These are phyloP conservation scores for Phthorimaea operculella DNA, from an alignment of 1,140 invertebrate genomes.

Conservation along the genomic window DNA sequence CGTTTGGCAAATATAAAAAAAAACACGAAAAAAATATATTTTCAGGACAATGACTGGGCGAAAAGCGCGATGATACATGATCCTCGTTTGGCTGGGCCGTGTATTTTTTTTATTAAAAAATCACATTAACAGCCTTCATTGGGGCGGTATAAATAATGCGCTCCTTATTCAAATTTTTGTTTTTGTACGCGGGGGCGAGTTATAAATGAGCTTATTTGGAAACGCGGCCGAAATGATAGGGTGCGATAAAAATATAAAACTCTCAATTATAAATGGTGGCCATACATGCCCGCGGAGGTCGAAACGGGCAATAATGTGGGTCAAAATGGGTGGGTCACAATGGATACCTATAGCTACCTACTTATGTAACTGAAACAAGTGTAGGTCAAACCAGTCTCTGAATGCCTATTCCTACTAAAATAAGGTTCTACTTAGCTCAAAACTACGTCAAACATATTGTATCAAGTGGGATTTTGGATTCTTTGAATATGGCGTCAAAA, in stretches of 20 bases:
- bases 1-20: conserved; percentile 44
- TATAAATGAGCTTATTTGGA: conserved; percentile 68
- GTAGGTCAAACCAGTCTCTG: no score
- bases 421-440: no score
- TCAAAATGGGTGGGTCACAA: no score
- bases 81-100: conserved; percentile 59
- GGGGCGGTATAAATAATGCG: conserved; percentile 65
- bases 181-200: conserved; percentile 58
- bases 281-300: conserved; percentile 2
- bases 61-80: conserved; percentile 64
- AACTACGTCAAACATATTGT: no score
- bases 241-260: conserved; percentile 38
- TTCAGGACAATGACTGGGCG: conserved; percentile 61
- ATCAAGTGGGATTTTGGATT: no score
- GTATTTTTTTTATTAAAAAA: conserved; percentile 66
- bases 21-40: conserved; percentile 38
- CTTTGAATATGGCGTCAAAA: no score
- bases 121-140: conserved; percentile 67
- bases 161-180: conserved; percentile 67
- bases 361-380: no score
- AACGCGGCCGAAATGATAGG: conserved; percentile 54
- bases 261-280: conserved; percentile 24
- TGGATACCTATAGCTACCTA: no score
- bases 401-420: no score
- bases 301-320: no score